Base-by-base conservation (phyloP, 92 coral and sea anemone genomes). In the Umimayanthus kanabou region DNA sequence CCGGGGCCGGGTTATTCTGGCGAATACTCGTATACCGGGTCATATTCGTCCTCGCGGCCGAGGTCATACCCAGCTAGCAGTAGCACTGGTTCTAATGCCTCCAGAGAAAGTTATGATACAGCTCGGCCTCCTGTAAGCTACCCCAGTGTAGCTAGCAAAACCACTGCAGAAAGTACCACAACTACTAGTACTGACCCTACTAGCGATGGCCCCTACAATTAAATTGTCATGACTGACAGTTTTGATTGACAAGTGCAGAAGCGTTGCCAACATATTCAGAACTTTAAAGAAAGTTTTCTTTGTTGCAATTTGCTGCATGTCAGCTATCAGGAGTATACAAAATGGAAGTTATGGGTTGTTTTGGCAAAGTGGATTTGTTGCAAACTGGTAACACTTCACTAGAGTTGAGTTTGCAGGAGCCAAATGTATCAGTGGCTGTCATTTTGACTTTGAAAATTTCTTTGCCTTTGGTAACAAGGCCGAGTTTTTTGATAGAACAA, bases 51-150 rank as follows among this genome's bases (percentile, higher is more conserved):
- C 1, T 49, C 87, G 23, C 78, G 73, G 25, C 42, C 87, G 58
- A 42, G 87, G 25, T 43, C 87, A 3, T 83, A 83, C 39, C 79
- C 87, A 4, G 18, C 78, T 18, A 45, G 78, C 28, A 83, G 87
- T 83, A 47, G 87, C 42, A 66, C 86, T 82, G 43, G 78, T 47
- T 26, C 87, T 29, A 40, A 45, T 45, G 43, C 43, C 20, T n/a
- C 78, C 9, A 83, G 64, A 40, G 85, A 81, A 16, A 80, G 85
- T 43, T 83, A 83, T 77, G 28, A 20, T 70, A 67, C 87, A 4
- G 22, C 84, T n/a, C 23, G 64, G 10, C 30, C 72, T n/a, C 23
- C 87, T 18, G 87, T 70, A 6, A 69, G 77, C 47, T 83, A 83
- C 87, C 66, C 87, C 30, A 67, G 65, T n/a, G 87, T 83, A 39